Base-by-base conservation (phyloP, 2,888 invertebrate species). In the Dicycla oo region DNA sequence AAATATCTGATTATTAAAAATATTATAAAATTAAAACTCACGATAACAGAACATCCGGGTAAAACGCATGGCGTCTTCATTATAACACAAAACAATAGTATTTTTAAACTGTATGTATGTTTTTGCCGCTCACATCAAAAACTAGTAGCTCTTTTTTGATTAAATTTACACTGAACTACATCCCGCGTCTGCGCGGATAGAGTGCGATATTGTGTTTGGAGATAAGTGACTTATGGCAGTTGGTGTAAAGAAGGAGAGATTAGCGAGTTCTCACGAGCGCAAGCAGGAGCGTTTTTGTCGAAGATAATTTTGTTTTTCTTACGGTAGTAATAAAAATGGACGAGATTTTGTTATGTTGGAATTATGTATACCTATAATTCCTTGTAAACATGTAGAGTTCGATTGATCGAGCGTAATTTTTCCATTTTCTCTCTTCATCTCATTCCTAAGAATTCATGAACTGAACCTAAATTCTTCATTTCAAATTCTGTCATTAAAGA, bases 61-160 rank as follows among this genome's bases (percentile, higher is more conserved):
- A 94, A 62, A n/a, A 94, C 77, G 78, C 95, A 94, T 20, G 92
- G 91, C 51, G 86, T 87, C 87, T 91, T 93, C 94, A 94, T 95
- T 72, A 26, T 89, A 3, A 47, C 68, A 80, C 65, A 20, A 62
- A 45, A 81, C 8, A 20, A 56, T 73, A 10, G 2, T 6, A 15
- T 45, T 60, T 69, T 68, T 20, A 51, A 73, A 68, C 51, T 62
- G 23, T 73, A 15, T 57, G 8, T 43, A 8, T 51, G 30, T 75
- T 56, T 53, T 5, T 34, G 11, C 18, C 69, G 26, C 23, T 62
- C 51, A 70, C 53, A 75, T 69, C 1, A 3, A 23, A 75, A 78
- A 66, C 15, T 75, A 79, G 87, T 83, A 78, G 83, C 83, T 86
- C 76, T 78, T 65, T 74, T 84, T 86, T 84, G 74, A 81, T 82